Evolutionary conservation across 2,888 invertebrate species (phyloP).

Genomic region (Pristionchus maxplancki): DNA sequence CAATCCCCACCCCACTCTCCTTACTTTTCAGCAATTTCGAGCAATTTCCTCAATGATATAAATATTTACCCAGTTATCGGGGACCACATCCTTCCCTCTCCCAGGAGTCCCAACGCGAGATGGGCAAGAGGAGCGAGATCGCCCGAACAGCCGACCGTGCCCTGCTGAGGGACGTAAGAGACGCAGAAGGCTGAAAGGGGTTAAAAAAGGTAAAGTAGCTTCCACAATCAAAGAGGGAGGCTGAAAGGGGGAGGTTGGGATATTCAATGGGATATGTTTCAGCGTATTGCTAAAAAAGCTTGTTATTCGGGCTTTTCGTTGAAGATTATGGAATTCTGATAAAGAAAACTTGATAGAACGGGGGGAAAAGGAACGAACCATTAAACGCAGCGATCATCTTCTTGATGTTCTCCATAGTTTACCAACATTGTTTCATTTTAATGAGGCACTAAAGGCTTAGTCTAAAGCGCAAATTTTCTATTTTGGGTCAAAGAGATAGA

Average conservation of each 20-base stretch:
- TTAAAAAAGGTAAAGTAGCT: background rate
- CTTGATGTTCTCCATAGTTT: background rate
- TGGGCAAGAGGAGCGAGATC: conserved; percentile 84
- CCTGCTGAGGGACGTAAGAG: conserved; percentile 84
- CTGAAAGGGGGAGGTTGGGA: background rate
- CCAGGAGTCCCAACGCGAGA: conserved; percentile 83
- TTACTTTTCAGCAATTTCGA: background rate
- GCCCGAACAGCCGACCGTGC: conserved; percentile 85
- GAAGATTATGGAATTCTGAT: background rate
- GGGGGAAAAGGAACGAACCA: too few relatives aligned
- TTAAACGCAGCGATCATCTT: too few relatives aligned
- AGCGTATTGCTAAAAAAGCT: too few relatives aligned
- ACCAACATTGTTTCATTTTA: background rate
- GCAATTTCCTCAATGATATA: too few relatives aligned
- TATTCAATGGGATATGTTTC: too few relatives aligned
- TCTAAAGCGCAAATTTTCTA: too few relatives aligned
- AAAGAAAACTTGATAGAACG: too few relatives aligned
- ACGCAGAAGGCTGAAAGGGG: conserved; percentile 82
- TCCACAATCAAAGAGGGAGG: background rate
- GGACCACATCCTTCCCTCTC: conserved; percentile 81
- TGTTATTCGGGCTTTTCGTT: background rate
- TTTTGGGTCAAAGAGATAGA: too few relatives aligned
- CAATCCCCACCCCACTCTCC: too few relatives aligned
- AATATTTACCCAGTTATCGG: conserved; percentile 64
- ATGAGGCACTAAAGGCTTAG: too few relatives aligned